Evolutionary conservation across 2,113 vertebrate genomes (phyloP).

Genomic region (Uria aalge): DNA sequence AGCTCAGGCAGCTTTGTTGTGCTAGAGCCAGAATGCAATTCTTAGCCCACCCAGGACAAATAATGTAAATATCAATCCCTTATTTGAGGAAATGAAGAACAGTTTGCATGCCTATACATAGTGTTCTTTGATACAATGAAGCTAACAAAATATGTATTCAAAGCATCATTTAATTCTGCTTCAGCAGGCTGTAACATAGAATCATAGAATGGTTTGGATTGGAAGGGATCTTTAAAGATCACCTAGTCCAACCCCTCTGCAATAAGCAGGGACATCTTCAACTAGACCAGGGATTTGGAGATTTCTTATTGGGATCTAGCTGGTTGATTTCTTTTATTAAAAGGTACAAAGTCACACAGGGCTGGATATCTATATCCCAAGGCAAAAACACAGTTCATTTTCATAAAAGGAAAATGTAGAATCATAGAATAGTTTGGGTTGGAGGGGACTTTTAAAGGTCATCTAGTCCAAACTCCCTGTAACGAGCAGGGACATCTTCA

Average conservation of each 20-base stretch:
- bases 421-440: neutral
- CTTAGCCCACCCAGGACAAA: constrained; percentile 34
- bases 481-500: neutral
- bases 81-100: constrained; percentile 47
- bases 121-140: neutral
- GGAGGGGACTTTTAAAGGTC: neutral
- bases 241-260: neutral
- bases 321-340: neutral
- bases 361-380: neutral
- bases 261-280: neutral
- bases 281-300: neutral
- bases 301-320: neutral
- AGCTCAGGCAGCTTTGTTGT: neutral
- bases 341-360: neutral
- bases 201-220: neutral
- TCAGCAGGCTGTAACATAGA: neutral
- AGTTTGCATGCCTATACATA: neutral
- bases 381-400: neutral
- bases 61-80: constrained; percentile 12
- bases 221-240: neutral
- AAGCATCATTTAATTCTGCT: neutral
- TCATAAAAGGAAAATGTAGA: neutral
- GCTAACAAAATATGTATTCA: neutral
- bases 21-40: neutral
- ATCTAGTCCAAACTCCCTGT: neutral